Evolutionary conservation across 1,140 invertebrate species (phyloP), one percentile per base, ranked within the genome.

Genomic region (Diachasmimorpha longicaudata): DNA sequence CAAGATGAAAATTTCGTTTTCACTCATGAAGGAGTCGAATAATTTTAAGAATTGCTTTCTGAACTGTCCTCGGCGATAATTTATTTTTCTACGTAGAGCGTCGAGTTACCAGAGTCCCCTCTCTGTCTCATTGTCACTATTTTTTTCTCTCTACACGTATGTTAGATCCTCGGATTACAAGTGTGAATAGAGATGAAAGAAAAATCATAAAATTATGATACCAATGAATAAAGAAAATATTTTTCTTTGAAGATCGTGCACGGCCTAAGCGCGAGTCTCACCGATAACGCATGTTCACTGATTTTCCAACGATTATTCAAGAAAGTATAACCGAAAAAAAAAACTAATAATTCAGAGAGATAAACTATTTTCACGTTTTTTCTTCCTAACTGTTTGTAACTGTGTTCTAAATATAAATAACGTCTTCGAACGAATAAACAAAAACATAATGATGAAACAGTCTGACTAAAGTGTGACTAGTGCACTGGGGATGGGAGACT

Each of bases 51-150:
- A 31, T 25, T 23, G 21, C 31, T 3, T 14, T 4, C 48, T 52
- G 48, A 63, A 63, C 31, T 68, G 4, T 37, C 21, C 67, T 75
- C 74, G 74, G 74, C 48, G 67, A 70, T 75, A 79, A 78, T 84
- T 87, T 87, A 87, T 87, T 87, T 87, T 86, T 87, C 80, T 87
- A 86, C 81, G 81, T 77, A 81, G 69, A 75, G 79, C 77, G 77
- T 80, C 82, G 84, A 84, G 82, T 86, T 82, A 84, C 83, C 80
- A 80, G 79, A 82, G 80, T 81, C 79, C 74, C 74, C 78, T 55
- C 74, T 77, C 23, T 58, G 67, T 70, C 46, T 70, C 46, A 39
- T 39, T 75, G 37, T 75, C 31, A 36, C 13, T 69, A 21, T 70
- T 70, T 75, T 58, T 75, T 36, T 75, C 48, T 19, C 13, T 73